phyloP scores from a whole-genome alignment of 2,888 invertebrate species.

The Drosophila limbata region DNA sequence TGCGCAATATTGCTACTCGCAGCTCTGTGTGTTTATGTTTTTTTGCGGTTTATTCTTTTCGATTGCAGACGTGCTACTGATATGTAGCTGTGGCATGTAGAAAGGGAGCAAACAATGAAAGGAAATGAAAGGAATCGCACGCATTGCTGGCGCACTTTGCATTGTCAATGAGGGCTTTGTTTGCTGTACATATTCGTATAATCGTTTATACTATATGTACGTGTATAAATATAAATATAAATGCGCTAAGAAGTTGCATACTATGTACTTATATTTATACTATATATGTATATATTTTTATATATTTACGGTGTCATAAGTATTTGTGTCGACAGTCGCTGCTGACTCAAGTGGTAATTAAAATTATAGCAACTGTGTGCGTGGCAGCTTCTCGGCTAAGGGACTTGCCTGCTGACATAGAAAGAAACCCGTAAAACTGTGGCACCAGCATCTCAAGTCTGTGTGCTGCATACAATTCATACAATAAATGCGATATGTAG shows the following conservation, averaged over 20 bases:
- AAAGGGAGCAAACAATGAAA: slow-evolving; percentile 55
- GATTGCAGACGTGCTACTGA: slow-evolving; percentile 15
- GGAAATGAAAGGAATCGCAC: slow-evolving; percentile 28
- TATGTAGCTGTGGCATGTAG: not conserved
- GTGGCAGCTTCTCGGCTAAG: slow-evolving; percentile 28
- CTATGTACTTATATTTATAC: slow-evolving; percentile 6
- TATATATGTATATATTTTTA: not conserved
- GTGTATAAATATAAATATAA: not conserved
- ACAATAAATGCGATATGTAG: slow-evolving; percentile 38
- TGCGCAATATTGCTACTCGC: slow-evolving; percentile 58
- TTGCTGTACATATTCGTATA: slow-evolving; percentile 8
- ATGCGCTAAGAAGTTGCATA: slow-evolving; percentile 4
- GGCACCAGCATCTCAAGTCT: slow-evolving; percentile 39
- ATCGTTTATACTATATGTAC: not conserved
- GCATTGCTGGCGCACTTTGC: slow-evolving; percentile 53
- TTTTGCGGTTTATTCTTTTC: slow-evolving; percentile 22
- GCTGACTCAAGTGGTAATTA: slow-evolving; percentile 76
- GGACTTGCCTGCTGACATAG: slow-evolving; percentile 63
- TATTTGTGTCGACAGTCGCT: slow-evolving; percentile 37
- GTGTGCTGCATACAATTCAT: slow-evolving; percentile 39
- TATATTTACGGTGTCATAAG: slow-evolving; percentile 3
- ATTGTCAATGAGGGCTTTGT: slow-evolving; percentile 58
- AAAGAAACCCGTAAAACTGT: slow-evolving; percentile 56
- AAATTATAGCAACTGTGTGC: slow-evolving; percentile 67
- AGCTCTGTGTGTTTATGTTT: slow-evolving; percentile 20